Base-by-base conservation (phyloP, 1,140 invertebrate species). In the Oncopeltus fasciatus region DNA sequence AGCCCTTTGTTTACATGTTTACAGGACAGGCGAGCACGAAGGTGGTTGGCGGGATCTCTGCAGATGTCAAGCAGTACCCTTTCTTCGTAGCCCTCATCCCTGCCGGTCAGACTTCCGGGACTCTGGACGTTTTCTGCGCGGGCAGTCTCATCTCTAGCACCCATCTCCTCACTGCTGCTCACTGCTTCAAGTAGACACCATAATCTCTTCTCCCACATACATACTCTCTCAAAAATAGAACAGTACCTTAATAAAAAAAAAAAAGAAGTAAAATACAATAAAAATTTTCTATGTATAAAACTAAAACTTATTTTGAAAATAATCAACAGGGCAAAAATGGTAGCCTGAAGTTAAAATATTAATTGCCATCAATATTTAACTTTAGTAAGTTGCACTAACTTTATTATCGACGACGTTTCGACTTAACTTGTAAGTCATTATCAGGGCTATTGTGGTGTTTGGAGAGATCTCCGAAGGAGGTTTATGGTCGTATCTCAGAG, bases 131-230 rank as follows among this genome's bases (percentile, higher is more conserved):
- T 5, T 14, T 38, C 62, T 90, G 87, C 68, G 85, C 84, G 2
- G 85, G 76, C 0, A 80, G 82, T 1, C 73, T 87, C 14, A 84
- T 88, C 69, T 87, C 81, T 67, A 78, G 80, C 59, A 76, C 74
- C 74, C 85, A 84, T 68, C 71, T 86, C 4, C 62, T 87, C 56
- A 85, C 84, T 0, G 86, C 86, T 0, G 82, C 84, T 0, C 86
- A 88, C 69, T 88, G 86, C 65, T 77, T 86, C 31, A 38, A 38
- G 31, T 38, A 38, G 31, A 38, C 5, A 38, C 14, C 31, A 38
- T 14, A 5, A 38, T 8, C 14, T 38, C 31, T 38, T 8, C 14
- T 38, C 31, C n/a, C n/a, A n/a, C n/a, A n/a, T n/a, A n/a, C n/a
- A n/a, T n/a, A n/a, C n/a, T n/a, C n/a, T n/a, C n/a, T n/a, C n/a